Base-by-base conservation (phyloP, 2,888 invertebrate genomes). In the Pyralis farinalis region DNA sequence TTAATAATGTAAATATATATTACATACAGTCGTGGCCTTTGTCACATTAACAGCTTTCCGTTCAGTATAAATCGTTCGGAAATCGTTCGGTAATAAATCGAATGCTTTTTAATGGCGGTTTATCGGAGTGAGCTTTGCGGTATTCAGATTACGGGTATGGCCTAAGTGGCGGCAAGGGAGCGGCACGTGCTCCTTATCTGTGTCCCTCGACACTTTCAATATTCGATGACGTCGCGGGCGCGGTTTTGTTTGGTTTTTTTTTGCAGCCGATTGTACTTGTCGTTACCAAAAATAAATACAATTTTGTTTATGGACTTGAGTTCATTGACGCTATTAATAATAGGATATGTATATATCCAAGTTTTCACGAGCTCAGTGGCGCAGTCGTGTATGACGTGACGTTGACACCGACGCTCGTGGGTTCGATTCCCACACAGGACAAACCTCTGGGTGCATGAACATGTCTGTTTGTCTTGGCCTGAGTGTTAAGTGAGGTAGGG, bases 21-120 rank as follows among this genome's bases (percentile, higher is more conserved):
- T 31, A 34, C 11, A 9, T 21, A 34, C 25, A 16, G 7, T 12
- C 31, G 37, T 29, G 36, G 38, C 36, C 36, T 43, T 44, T 42
- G 45, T 32, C 27, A 9, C 30, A 22, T 41, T 37, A 16, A 34
- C 32, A 44, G 47, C 45, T 44, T 53, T 46, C 40, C 34, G 34
- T 22, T 53, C 55, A 52, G 58, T 63, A 74, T 79, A 76, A 77
- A 78, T 85, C 78, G 79, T 78, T 74, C 69, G 78, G 75, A 77
- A 86, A 86, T 85, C 86, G 80, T 84, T 81, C 63, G 58, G 83
- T 80, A 88, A 88, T 88, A 88, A 87, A 88, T 88, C 88, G 88
- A 87, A 85, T 70, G 80, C 82, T 81, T 87, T 87, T 88, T 87
- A 88, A 88, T 88, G 88, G 88, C 77, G 73, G 82, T 85, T 87